A percentile compares a stretch with the other conserved stretches of the same genome.
These are phyloP conservation scores for Hirtodrosophila confusa DNA, from an alignment of 2,888 invertebrate species.

Conservation along the genomic window DNA sequence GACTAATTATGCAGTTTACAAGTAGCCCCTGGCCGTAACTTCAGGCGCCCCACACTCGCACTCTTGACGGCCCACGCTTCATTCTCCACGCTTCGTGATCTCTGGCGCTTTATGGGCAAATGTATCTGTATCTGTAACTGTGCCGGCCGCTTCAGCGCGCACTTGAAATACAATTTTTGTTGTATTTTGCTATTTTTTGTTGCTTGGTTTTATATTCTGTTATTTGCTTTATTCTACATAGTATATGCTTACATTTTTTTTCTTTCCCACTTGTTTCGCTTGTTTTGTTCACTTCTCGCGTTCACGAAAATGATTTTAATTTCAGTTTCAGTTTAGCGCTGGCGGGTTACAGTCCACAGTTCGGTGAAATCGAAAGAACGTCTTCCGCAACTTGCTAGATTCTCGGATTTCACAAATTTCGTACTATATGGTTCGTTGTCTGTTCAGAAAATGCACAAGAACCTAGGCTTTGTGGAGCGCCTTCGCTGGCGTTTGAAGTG, in stretches of 20 bases:
- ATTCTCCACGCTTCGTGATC: background rate
- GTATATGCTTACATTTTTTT: constrained; percentile 20
- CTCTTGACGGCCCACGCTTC: constrained; percentile 11
- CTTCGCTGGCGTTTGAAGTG: constrained; percentile 80
- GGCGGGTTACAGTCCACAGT: constrained; percentile 63
- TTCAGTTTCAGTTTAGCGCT: constrained; percentile 74
- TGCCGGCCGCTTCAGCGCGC: constrained; percentile 42
- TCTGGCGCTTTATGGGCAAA: background rate
- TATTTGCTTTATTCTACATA: constrained; percentile 52
- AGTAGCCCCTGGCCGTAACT: constrained; percentile 10
- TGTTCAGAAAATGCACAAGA: constrained; percentile 70
- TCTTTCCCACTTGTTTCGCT: constrained; percentile 43
- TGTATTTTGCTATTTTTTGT: constrained; percentile 41
- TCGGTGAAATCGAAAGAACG: constrained; percentile 36
- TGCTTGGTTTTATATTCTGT: constrained; percentile 62
- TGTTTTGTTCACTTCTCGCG: constrained; percentile 39
- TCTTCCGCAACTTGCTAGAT: constrained; percentile 3
- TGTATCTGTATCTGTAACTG: constrained; percentile 5
- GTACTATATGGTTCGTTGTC: constrained; percentile 8
- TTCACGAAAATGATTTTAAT: constrained; percentile 59
- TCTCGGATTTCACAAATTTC: background rate
- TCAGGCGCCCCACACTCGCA: constrained; percentile 11
- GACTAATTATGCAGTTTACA: constrained; percentile 57
- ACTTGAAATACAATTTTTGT: constrained; percentile 60
- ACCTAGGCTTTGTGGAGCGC: constrained; percentile 74